phyloP scores from a whole-genome alignment of 2,888 invertebrate species.

The Hydrotaea diabolus region DNA sequence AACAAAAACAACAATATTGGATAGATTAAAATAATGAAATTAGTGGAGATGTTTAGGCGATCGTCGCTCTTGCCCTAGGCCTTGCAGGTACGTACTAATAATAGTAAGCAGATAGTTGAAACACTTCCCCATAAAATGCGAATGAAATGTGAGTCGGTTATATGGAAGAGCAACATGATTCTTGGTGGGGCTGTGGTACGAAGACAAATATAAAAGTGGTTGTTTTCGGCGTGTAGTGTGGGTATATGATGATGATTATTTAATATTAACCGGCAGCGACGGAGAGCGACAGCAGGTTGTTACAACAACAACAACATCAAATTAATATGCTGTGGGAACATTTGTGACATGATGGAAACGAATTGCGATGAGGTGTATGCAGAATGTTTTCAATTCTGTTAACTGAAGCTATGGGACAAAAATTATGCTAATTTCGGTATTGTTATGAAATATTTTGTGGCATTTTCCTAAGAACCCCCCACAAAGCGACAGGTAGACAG shows the following conservation, averaged over 20 bases:
- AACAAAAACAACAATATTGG: background rate
- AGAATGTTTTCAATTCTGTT: slow-evolving; percentile 15
- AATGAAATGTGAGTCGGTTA: background rate
- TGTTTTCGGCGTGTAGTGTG: background rate
- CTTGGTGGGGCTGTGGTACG: background rate
- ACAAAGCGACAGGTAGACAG: background rate
- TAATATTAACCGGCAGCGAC: background rate
- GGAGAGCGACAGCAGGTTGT: too few species aligned
- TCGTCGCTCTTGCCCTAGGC: background rate
- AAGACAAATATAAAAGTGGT: background rate
- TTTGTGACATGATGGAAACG: slow-evolving; percentile 60
- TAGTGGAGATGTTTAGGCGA: slow-evolving; percentile 11
- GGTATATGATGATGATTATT: slow-evolving; percentile 1
- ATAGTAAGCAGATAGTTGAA: background rate
- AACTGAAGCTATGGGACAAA: slow-evolving; percentile 61
- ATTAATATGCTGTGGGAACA: slow-evolving; percentile 66
- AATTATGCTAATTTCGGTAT: slow-evolving; percentile 65
- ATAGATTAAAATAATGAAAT: slow-evolving; percentile 22
- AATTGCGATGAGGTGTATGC: slow-evolving; percentile 43
- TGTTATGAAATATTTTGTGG: slow-evolving; percentile 45
- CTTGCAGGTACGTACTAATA: background rate
- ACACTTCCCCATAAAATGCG: background rate
- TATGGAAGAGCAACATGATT: background rate
- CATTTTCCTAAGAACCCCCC: slow-evolving; percentile 2
- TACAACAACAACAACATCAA: too few species aligned